A percentile compares a stretch with the other conserved stretches of the same genome.
These are phyloP conservation scores for Caenorhabditis sp. DNA, from an alignment of 2,888 invertebrate species.

Conservation along the genomic window DNA sequence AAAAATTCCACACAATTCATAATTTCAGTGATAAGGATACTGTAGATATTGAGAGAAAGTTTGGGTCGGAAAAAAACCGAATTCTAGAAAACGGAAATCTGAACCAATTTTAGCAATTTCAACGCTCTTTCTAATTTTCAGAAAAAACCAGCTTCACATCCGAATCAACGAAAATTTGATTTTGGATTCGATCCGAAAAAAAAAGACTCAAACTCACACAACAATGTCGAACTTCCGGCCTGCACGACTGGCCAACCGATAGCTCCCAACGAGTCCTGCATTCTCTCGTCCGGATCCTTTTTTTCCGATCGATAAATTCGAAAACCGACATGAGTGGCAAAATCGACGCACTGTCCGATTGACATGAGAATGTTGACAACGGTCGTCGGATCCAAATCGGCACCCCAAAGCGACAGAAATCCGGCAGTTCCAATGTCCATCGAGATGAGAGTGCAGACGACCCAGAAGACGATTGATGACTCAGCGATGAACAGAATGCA, in stretches of 20 bases:
- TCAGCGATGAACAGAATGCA: slow-evolving; percentile 70
- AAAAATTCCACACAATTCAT: too few species aligned
- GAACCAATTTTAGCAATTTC: too few species aligned
- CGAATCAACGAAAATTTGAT: neutral
- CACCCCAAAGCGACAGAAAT: slow-evolving; percentile 69
- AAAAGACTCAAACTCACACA: slow-evolving; percentile 34
- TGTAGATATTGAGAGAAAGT: too few species aligned
- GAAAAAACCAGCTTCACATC: neutral
- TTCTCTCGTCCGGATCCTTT: slow-evolving; percentile 48
- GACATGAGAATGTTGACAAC: slow-evolving; percentile 71
- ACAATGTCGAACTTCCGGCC: slow-evolving; percentile 65
- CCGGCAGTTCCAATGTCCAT: slow-evolving; percentile 68
- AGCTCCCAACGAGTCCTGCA: slow-evolving; percentile 66
- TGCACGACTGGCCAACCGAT: slow-evolving; percentile 71
- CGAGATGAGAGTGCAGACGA: slow-evolving; percentile 66
- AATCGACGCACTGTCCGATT: slow-evolving; percentile 70
- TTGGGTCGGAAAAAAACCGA: too few species aligned
- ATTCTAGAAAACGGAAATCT: too few species aligned
- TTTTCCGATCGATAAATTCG: slow-evolving; percentile 59
- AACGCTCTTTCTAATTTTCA: too few species aligned
- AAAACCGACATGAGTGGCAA: slow-evolving; percentile 70
- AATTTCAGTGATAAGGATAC: too few species aligned
- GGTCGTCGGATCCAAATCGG: slow-evolving; percentile 69
- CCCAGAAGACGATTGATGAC: slow-evolving; percentile 69
- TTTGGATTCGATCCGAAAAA: neutral